phyloP scores from a whole-genome alignment of 2,797 vertebrate species.

The Strix occidentalis region DNA sequence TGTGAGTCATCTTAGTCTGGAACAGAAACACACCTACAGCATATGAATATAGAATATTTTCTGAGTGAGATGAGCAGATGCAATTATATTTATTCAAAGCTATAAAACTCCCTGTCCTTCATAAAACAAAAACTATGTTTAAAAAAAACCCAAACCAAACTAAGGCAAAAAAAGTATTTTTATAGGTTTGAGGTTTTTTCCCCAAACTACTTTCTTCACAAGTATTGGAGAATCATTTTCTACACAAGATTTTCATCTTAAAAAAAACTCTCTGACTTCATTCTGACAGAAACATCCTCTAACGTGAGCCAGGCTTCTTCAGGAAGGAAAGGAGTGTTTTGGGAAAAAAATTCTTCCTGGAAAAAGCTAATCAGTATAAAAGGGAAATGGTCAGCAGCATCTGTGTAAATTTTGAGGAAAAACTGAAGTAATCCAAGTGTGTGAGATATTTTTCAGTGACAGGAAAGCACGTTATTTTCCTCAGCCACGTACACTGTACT shows the following conservation, averaged over 20 bases:
- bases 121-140: background rate
- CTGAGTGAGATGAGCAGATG: background rate
- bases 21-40: background rate
- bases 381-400: conserved; percentile 22
- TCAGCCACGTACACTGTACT: background rate
- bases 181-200: background rate
- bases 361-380: conserved; percentile 12
- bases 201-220: background rate
- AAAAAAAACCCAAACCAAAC: background rate
- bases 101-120: background rate
- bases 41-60: background rate
- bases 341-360: background rate
- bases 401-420: conserved; percentile 7
- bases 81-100: background rate
- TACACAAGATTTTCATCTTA: background rate
- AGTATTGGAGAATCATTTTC: background rate
- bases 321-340: conserved; percentile 34
- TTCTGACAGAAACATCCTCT: conserved; percentile 37
- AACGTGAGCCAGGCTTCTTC: background rate
- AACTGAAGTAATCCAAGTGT: background rate
- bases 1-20: background rate
- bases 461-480: background rate
- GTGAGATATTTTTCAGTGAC: background rate
- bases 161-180: background rate
- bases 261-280: conserved; percentile 4